Conservation (phyloP, 2,888 invertebrate genomes). For the Diaphora mendica region DNA sequence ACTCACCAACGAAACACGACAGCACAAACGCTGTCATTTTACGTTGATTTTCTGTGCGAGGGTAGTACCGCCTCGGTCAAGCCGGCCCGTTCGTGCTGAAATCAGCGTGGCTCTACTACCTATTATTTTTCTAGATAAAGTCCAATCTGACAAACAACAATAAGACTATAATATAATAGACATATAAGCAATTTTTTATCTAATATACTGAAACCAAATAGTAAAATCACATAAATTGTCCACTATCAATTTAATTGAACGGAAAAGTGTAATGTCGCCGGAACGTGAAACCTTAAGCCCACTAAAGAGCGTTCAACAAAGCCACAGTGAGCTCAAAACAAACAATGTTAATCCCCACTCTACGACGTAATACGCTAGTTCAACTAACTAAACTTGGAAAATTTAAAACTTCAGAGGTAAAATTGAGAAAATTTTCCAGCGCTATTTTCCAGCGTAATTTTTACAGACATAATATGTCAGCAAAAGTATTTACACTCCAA, state of each 20-base stretch:
- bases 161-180: too few relatives aligned
- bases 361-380: slow-evolving; percentile 14
- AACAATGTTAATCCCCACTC: slow-evolving; percentile 53
- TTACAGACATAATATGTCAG: background rate
- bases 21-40: too few relatives aligned
- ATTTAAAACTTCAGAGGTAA: background rate
- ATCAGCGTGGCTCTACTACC: too few relatives aligned
- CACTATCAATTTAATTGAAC: slow-evolving; percentile 33
- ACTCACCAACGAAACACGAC: too few relatives aligned
- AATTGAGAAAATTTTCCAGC: background rate
- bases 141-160: too few relatives aligned
- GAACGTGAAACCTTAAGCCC: slow-evolving; percentile 41
- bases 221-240: slow-evolving; percentile 1
- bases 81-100: too few relatives aligned
- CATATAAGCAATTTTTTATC: too few relatives aligned
- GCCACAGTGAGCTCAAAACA: slow-evolving; percentile 45
- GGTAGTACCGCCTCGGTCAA: too few relatives aligned
- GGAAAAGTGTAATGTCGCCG: slow-evolving; percentile 26
- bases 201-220: background rate
- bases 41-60: too few relatives aligned
- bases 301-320: slow-evolving; percentile 49
- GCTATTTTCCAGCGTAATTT: background rate
- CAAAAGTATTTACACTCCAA: background rate
- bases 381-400: background rate
- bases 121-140: too few relatives aligned